Percentiles rank a stretch among this genome's conserved stretches.
phyloP scores from a whole-genome alignment of 2,888 invertebrate species.

The Campoplex nolae region DNA sequence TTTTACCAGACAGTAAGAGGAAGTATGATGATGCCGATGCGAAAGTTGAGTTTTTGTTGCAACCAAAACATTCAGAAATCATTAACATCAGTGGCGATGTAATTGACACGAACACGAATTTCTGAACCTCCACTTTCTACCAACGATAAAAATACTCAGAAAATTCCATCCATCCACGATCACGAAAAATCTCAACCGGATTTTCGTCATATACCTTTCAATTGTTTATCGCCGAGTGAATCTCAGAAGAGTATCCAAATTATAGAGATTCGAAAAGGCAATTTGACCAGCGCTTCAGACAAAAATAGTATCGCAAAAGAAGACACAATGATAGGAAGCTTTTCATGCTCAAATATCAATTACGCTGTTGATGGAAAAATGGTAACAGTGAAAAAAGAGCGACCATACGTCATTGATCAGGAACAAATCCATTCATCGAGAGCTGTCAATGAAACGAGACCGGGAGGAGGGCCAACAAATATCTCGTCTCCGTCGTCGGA shows the following conservation, averaged over 20 bases:
- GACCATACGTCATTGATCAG: conserved; percentile 5
- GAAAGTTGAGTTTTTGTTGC: conserved; percentile 10
- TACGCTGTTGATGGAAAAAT: neutral
- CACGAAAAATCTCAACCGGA: neutral
- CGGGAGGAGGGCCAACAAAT: conserved; percentile 25
- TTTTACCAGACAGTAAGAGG: conserved; percentile 40
- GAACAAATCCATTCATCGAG: neutral
- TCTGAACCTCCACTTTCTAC: neutral
- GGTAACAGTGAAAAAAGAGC: conserved; percentile 40
- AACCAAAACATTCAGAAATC: neutral
- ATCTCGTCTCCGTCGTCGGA: neutral
- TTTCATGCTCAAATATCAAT: neutral
- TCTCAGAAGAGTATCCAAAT: conserved; percentile 42
- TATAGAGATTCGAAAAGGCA: conserved; percentile 14
- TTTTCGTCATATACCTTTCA: neutral
- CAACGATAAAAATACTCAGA: neutral
- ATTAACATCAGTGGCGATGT: conserved; percentile 14
- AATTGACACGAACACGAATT: neutral
- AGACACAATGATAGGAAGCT: neutral
- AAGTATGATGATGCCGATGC: conserved; percentile 6
- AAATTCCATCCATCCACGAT: neutral
- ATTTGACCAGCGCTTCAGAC: neutral
- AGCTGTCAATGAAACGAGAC: neutral
- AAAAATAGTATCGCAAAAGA: neutral
- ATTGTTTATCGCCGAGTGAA: conserved; percentile 4